Conservation (phyloP, 2,797 vertebrate species). For the Chanos chanos region DNA sequence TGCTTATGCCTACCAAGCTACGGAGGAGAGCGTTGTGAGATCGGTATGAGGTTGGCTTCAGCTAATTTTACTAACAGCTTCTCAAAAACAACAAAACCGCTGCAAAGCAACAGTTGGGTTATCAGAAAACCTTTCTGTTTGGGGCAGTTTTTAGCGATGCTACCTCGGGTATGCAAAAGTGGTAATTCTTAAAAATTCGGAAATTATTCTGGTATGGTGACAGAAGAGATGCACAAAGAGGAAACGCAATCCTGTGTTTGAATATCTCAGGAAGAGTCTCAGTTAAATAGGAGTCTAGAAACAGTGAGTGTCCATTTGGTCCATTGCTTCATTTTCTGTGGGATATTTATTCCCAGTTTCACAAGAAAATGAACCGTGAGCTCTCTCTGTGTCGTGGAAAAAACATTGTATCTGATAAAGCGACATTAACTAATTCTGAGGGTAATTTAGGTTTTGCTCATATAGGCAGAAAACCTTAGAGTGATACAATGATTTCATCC, state of each 20-base stretch:
- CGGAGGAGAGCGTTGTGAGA: slow-evolving; percentile 92
- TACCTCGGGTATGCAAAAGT: too few species aligned
- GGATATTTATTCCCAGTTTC: slow-evolving; percentile 17
- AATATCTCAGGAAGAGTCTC: background rate
- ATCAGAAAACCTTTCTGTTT: too few species aligned
- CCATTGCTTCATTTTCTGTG: background rate
- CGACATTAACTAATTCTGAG: slow-evolving; percentile 3
- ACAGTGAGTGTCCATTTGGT: slow-evolving; percentile 9
- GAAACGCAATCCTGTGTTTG: background rate
- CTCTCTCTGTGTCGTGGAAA: slow-evolving; percentile 2
- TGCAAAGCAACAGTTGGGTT: slow-evolving; percentile 17
- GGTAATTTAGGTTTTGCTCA: too few species aligned
- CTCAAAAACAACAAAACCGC: slow-evolving; percentile 50
- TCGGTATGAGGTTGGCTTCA: slow-evolving; percentile 92
- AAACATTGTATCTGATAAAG: slow-evolving; percentile 11
- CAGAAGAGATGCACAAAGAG: background rate
- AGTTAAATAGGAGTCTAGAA: slow-evolving; percentile 18
- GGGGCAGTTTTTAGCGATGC: too few species aligned
- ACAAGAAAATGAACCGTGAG: slow-evolving; percentile 10
- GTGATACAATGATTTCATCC: too few species aligned
- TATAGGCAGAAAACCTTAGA: too few species aligned
- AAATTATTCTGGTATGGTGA: background rate
- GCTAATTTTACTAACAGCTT: slow-evolving; percentile 85
- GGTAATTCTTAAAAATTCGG: too few species aligned
- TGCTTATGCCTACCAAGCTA: slow-evolving; percentile 99